These are phyloP conservation scores for Pelagia noctiluca DNA, from an alignment of 30 jellyfish, hydroid and myxozoan species.

Conservation along the genomic window DNA sequence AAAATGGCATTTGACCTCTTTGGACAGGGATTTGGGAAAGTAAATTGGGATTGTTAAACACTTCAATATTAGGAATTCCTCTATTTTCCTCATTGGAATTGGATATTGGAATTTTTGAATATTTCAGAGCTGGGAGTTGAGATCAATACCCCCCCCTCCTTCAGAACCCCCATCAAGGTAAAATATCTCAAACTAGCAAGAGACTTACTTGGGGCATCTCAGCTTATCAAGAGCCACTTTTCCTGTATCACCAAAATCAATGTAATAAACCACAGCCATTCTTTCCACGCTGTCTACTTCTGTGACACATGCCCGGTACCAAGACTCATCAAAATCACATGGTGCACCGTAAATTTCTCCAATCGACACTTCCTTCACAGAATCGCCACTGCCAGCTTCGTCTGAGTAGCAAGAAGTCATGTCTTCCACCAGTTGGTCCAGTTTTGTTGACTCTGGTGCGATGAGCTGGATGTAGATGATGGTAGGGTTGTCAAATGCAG, in stretches of 20 bases:
- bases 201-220: slow-evolving; percentile 51
- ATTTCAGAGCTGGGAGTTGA: too few relatives aligned
- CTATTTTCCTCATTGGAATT: too few relatives aligned
- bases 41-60: too few relatives aligned
- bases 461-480: slow-evolving; percentile 80
- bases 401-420: slow-evolving; percentile 67
- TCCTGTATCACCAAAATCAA: slow-evolving; percentile 92
- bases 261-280: slow-evolving; percentile 60
- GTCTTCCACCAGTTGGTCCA: slow-evolving; percentile 75
- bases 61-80: too few relatives aligned
- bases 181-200: background rate
- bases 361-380: slow-evolving; percentile 29
- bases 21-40: too few relatives aligned
- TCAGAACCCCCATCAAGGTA: background rate
- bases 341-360: slow-evolving; percentile 93
- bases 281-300: slow-evolving; percentile 51
- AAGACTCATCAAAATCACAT: slow-evolving; percentile 64
- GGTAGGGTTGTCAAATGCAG: slow-evolving; percentile 88
- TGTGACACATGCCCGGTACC: slow-evolving; percentile 88
- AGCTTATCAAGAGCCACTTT: slow-evolving; percentile 44
- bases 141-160: too few relatives aligned
- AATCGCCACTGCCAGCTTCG: slow-evolving; percentile 10
- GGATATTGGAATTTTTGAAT: too few relatives aligned
- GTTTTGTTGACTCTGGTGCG: slow-evolving; percentile 39
- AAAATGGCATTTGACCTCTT: too few relatives aligned